Evolutionary conservation across 2,888 invertebrate genomes (phyloP).

Genomic region (Eupeodes luniger): DNA sequence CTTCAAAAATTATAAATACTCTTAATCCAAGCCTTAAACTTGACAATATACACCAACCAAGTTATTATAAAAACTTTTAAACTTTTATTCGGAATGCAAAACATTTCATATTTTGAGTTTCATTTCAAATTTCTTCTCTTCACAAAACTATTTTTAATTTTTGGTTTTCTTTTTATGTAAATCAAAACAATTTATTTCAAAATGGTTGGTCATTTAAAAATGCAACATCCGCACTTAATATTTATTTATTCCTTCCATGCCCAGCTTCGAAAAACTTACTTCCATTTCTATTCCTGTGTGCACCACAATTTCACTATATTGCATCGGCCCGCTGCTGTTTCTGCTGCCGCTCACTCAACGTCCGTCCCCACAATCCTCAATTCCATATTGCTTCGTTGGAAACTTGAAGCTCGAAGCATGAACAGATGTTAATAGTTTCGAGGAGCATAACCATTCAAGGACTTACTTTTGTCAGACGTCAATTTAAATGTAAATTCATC

Average conservation of each 20-base stretch:
- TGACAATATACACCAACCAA: neutral
- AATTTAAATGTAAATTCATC: conserved; percentile 70
- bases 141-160: neutral
- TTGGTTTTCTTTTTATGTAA: neutral
- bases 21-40: too few species aligned
- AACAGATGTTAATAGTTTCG: conserved; percentile 40
- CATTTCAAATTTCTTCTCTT: neutral
- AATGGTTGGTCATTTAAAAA: conserved; percentile 34
- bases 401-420: neutral
- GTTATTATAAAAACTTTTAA: neutral
- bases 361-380: too few species aligned
- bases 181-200: conserved; percentile 17
- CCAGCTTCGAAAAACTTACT: neutral
- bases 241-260: conserved; percentile 19
- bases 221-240: conserved; percentile 32
- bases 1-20: too few species aligned
- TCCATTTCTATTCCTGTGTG: neutral
- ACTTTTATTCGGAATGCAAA: neutral
- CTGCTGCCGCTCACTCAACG: too few species aligned
- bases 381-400: too few species aligned
- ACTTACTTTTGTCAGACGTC: conserved; percentile 46
- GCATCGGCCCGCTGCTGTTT: too few species aligned
- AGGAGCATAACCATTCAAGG: conserved; percentile 17
- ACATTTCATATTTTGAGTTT: neutral
- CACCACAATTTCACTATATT: neutral